Evolutionary conservation across 2,113 vertebrate genomes (phyloP).

Genomic region (Hymenochirus boettgeri): DNA sequence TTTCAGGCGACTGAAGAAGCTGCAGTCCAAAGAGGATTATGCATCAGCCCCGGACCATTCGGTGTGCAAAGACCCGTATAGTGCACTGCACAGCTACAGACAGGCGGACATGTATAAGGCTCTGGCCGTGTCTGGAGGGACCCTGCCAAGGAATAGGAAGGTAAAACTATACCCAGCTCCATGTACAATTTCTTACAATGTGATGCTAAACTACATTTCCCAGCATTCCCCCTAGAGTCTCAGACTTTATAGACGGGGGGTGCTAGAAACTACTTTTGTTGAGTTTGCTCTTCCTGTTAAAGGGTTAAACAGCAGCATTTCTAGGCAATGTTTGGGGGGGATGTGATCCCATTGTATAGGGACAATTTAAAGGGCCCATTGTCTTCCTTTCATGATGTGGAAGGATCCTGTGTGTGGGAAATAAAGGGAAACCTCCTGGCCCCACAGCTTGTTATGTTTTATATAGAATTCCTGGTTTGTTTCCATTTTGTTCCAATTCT

Average conservation of each 20-base stretch:
- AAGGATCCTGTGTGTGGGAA: not conserved
- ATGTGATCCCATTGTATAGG: conserved; percentile 18
- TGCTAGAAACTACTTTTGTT: not conserved
- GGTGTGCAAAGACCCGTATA: conserved; percentile 43
- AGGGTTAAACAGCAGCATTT: not conserved
- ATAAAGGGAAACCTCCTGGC: not conserved
- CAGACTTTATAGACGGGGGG: no score
- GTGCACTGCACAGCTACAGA: conserved; percentile 45
- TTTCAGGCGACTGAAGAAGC: conserved; percentile 64
- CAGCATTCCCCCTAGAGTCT: no score
- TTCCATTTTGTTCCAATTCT: no score
- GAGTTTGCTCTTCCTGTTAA: not conserved
- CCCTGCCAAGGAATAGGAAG: conserved; percentile 73
- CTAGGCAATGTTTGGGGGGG: not conserved
- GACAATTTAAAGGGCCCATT: not conserved
- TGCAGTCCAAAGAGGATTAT: conserved; percentile 55
- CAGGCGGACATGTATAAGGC: conserved; percentile 69
- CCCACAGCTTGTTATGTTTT: no score
- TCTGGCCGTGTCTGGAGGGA: conserved; percentile 79
- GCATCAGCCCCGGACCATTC: conserved; percentile 41
- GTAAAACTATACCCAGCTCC: conserved; percentile 46
- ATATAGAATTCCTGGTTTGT: no score
- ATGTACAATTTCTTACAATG: not conserved
- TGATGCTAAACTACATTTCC: not conserved
- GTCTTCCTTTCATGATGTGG: no score